Evolutionary conservation across 92 coral and sea anemone genomes (phyloP), one percentile per base, ranked within the genome.

Genomic region (Micromussa lordhowensis): DNA sequence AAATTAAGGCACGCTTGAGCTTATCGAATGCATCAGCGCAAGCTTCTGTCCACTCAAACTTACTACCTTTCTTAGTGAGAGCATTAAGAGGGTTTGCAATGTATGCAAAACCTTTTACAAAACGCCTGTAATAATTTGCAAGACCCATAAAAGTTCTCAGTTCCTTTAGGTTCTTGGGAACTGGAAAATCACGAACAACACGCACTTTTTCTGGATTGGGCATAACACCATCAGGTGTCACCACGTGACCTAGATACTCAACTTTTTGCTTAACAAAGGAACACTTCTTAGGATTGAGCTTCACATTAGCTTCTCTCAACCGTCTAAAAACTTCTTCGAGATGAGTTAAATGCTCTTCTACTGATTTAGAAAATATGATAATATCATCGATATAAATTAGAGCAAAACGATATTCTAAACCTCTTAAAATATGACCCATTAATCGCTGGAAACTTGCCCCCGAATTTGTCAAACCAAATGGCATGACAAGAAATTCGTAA

Each of bases 251-350:
- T n/a, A n/a, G n/a, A n/a, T n/a, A n/a, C n/a, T n/a, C n/a, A n/a
- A 38, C 66, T 19, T 58, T 35, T 3, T 83, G 81, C n/a, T 72
- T 87, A 0, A 71, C 38, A 53, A 91, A 91, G 15, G 58, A 83
- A 28, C 95, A 94, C 73, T 94, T 94, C 38, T 82, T 69, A 0
- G 95, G 92, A 30, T 94, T 94, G 9, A 94, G 82, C 34, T 85
- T 86, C 21, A 92, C 76, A 85, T 94, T 90, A 0, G 97, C 94
- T 0, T 88, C 90, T 0, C 91, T 86, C 0, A 94, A 35, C 2
- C 91, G 75, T 34, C 15, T 21, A 59, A 92, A 94, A 5, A 91
- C 94, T 22, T 85, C 92, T 58, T 85, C 87, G 1, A n/a, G n/a
- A n/a, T n/a, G n/a, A n/a, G n/a, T n/a, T n/a, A n/a, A n/a, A n/a